A percentile compares a stretch with the other conserved stretches of the same genome.
These are phyloP conservation scores for Athetis lepigone DNA, from an alignment of 2,888 invertebrate genomes.

Conservation along the genomic window DNA sequence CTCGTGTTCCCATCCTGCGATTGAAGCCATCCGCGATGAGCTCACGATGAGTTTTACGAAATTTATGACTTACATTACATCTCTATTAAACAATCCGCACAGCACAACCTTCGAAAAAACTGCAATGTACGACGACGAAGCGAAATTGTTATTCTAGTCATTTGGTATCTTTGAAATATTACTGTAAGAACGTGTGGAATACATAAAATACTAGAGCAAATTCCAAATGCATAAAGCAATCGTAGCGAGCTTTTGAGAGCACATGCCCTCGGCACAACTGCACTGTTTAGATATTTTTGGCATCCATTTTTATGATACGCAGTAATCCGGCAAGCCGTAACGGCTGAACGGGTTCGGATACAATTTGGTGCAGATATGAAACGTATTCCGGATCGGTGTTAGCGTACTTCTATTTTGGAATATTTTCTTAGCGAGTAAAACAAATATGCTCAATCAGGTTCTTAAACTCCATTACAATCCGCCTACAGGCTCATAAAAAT, in stretches of 20 bases:
- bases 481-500: conserved; percentile 9
- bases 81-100: conserved; percentile 12
- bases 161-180: conserved; percentile 36
- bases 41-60: conserved; percentile 32
- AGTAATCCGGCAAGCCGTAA: conserved; percentile 36
- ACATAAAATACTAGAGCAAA: conserved; percentile 50
- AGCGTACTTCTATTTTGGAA: conserved; percentile 3
- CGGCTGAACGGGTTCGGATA: conserved; percentile 23
- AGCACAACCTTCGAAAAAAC: background rate
- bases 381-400: conserved; percentile 12
- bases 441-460: background rate
- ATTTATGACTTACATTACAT: conserved; percentile 37
- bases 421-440: background rate
- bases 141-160: conserved; percentile 19
- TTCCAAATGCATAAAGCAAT: conserved; percentile 49
- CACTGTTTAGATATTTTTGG: conserved; percentile 50
- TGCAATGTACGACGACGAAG: conserved; percentile 15
- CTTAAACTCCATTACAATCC: background rate
- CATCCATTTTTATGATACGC: conserved; percentile 49
- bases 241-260: conserved; percentile 41
- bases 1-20: conserved; percentile 44
- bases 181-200: conserved; percentile 27
- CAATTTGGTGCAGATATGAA: conserved; percentile 29
- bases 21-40: conserved; percentile 40
- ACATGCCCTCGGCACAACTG: conserved; percentile 35